Conservation (phyloP, 2,888 invertebrate genomes). For the Drosophila paramelanica region DNA sequence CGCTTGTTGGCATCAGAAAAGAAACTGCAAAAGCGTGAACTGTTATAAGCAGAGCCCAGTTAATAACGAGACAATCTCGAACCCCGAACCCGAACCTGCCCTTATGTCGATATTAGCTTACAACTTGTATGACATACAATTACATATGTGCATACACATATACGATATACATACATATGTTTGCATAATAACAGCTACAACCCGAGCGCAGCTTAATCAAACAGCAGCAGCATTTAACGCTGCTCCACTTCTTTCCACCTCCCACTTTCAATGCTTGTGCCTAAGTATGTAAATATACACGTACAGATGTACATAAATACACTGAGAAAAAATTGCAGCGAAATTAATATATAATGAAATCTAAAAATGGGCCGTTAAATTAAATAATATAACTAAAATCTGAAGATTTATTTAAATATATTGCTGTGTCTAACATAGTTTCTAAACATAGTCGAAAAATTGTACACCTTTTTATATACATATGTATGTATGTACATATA, state of each 20-base stretch:
- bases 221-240: slow-evolving; percentile 19
- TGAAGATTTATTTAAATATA: too few relatives aligned
- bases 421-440: too few relatives aligned
- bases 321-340: neutral
- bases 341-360: too few relatives aligned
- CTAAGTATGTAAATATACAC: neutral
- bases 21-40: slow-evolving; percentile 52
- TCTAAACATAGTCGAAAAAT: too few relatives aligned
- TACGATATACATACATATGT: neutral
- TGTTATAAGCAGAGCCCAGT: slow-evolving; percentile 47
- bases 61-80: slow-evolving; percentile 42
- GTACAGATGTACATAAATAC: neutral
- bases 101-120: slow-evolving; percentile 40
- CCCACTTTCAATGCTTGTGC: slow-evolving; percentile 12
- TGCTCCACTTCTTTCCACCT: neutral
- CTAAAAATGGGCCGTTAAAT: too few relatives aligned
- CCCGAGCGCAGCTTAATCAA: slow-evolving; percentile 40
- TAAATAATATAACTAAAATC: too few relatives aligned
- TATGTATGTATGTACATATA: too few relatives aligned
- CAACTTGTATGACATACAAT: slow-evolving; percentile 22
- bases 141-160: neutral
- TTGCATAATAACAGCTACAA: slow-evolving; percentile 30
- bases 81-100: slow-evolving; percentile 32
- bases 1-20: slow-evolving; percentile 53
- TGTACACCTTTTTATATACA: too few relatives aligned